Evolutionary conservation across 2,888 invertebrate genomes (phyloP).

Genomic region (Dryococelus australis): DNA sequence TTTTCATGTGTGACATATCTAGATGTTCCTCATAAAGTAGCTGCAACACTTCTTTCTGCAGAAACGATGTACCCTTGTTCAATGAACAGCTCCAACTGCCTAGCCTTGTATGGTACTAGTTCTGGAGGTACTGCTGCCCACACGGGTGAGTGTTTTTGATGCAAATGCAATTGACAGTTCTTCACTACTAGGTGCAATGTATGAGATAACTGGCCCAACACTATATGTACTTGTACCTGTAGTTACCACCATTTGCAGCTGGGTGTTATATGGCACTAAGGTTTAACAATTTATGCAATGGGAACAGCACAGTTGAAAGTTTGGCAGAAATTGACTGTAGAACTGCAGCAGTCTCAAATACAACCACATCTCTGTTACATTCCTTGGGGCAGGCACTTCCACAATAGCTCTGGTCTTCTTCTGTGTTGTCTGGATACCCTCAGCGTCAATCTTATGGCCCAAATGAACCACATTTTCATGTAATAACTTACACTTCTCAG

Average conservation of each 20-base stretch:
- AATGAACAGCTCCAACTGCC: neutral
- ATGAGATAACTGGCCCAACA: neutral
- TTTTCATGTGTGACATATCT: neutral
- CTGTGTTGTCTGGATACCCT: no score
- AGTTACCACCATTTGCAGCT: neutral
- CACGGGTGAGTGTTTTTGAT: neutral
- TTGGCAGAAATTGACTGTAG: neutral
- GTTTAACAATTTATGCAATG: no score
- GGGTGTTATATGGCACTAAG: conserved; percentile 6
- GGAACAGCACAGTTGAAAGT: no score
- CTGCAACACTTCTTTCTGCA: neutral
- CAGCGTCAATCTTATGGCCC: neutral
- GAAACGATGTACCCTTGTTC: neutral
- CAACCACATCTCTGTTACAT: neutral
- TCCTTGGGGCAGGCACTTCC: neutral
- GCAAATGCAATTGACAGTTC: neutral
- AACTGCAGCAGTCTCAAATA: neutral
- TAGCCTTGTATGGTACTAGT: neutral
- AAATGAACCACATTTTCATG: neutral
- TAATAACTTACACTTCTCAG: neutral
- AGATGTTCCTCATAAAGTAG: neutral
- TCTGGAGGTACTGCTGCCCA: neutral
- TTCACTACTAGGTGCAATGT: neutral
- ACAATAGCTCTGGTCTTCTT: neutral
- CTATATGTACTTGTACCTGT: neutral